These are phyloP conservation scores for Esox niger DNA, from an alignment of 2,113 vertebrate genomes.

Conservation along the genomic window DNA sequence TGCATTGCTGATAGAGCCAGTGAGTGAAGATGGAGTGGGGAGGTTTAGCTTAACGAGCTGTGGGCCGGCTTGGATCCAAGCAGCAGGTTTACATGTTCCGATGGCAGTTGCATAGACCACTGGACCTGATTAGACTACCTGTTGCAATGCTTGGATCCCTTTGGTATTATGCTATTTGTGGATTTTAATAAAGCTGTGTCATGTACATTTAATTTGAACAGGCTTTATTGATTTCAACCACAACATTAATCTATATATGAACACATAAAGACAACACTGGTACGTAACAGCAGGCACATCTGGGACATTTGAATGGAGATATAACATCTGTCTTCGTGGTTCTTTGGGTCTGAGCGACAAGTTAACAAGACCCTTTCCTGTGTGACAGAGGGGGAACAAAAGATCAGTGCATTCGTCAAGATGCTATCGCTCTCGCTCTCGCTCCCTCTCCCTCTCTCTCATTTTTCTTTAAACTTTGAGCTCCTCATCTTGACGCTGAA, in stretches of 20 bases:
- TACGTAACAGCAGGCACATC: neutral
- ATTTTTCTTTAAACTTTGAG: slow-evolving; percentile 60
- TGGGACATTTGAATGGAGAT: slow-evolving; percentile 29
- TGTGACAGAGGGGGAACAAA: slow-evolving; percentile 40
- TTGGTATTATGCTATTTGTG: too few relatives aligned
- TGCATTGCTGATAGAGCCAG: too few relatives aligned
- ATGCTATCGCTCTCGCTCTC: slow-evolving; percentile 48
- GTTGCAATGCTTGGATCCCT: too few relatives aligned
- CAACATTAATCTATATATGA: slow-evolving; percentile 1
- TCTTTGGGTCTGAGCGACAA: slow-evolving; percentile 43
- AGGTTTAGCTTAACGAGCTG: too few relatives aligned
- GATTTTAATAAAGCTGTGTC: neutral
- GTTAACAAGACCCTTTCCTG: slow-evolving; percentile 62
- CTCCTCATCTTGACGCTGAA: slow-evolving; percentile 57
- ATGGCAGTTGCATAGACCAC: too few relatives aligned
- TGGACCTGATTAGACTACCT: too few relatives aligned
- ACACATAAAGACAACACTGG: neutral
- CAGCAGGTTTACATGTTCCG: too few relatives aligned
- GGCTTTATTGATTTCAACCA: neutral
- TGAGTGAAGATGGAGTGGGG: too few relatives aligned
- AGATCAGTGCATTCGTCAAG: slow-evolving; percentile 33
- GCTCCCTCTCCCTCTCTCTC: slow-evolving; percentile 43
- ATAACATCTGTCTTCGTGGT: slow-evolving; percentile 46
- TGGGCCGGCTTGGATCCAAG: too few relatives aligned
- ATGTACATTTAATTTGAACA: neutral